Conservation (phyloP, 2,888 invertebrate species). For the Bimastos eiseni region DNA sequence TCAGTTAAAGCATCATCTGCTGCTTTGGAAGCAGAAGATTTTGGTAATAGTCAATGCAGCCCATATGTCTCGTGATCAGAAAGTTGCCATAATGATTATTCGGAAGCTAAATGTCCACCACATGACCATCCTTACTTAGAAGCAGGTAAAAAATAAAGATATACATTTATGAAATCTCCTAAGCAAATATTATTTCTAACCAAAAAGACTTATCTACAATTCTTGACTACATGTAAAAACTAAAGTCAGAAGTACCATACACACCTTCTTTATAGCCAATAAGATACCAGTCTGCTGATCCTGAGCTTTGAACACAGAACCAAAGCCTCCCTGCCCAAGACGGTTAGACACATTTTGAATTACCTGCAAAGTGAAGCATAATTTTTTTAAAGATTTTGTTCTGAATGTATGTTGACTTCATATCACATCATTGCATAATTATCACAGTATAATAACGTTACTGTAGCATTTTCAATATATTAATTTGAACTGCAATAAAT, state of each 20-base stretch:
- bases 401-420: background rate
- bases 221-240: no score
- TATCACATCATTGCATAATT: background rate
- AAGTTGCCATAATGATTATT: no score
- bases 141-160: no score
- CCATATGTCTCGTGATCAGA: no score
- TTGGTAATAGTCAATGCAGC: no score
- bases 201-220: no score
- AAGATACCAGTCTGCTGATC: background rate
- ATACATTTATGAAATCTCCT: no score
- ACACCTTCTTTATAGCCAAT: background rate
- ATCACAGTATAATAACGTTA: background rate
- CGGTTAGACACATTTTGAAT: background rate
- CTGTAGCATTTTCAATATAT: background rate
- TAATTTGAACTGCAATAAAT: background rate
- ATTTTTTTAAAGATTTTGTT: background rate
- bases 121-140: no score
- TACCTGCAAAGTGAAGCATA: background rate
- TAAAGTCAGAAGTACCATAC: background rate
- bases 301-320: background rate
- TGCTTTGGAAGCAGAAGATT: no score
- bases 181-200: no score
- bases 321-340: background rate
- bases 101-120: no score
- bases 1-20: no score